Conservation (phyloP, 2,113 vertebrate genomes). For the Todiramphus chloris region DNA sequence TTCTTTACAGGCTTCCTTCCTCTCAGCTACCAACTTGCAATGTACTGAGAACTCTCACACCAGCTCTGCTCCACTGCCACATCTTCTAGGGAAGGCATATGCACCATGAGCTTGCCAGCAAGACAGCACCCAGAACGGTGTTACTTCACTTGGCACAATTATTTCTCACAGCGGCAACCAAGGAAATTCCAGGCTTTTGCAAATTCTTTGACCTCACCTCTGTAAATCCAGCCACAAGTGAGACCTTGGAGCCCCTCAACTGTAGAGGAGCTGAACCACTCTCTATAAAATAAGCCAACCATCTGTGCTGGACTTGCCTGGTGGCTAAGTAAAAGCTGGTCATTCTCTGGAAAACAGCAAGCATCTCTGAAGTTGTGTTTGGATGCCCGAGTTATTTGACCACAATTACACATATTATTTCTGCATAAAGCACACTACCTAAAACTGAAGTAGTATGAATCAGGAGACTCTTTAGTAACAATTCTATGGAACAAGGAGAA, state of each 20-base stretch:
- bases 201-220: background rate
- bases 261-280: background rate
- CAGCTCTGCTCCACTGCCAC: rapidly evolving
- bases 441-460: background rate
- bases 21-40: background rate
- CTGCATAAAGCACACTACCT: background rate
- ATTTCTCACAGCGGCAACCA: background rate
- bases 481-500: background rate
- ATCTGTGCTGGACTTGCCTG: background rate
- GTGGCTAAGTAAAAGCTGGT: background rate
- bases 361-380: background rate
- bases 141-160: background rate
- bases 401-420: background rate
- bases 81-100: background rate
- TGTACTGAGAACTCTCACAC: rapidly evolving
- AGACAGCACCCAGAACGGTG: background rate
- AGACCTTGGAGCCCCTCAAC: background rate
- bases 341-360: background rate
- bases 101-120: background rate
- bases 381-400: background rate
- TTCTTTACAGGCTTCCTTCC: background rate
- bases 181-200: background rate
- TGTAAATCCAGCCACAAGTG: background rate
- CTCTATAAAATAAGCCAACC: background rate
- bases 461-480: background rate